Conservation (phyloP, 2,797 vertebrate species). For the Amniataba percoides region DNA sequence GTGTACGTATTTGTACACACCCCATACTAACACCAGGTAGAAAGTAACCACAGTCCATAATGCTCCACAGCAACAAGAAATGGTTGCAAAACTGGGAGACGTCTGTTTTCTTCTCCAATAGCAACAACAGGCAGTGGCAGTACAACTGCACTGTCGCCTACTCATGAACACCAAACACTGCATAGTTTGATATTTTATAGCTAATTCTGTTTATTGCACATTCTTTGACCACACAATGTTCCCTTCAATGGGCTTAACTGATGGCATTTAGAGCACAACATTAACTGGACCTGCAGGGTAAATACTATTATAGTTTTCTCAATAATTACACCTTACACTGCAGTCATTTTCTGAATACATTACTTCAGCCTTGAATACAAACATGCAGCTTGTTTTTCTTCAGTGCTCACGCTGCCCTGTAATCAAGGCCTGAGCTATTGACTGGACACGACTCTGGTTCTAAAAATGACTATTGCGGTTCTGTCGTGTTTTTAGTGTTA, state of each 20-base stretch:
- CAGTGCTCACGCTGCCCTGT: not conserved
- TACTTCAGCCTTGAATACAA: constrained; percentile 31
- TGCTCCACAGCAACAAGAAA: too few relatives aligned
- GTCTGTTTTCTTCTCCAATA: not conserved
- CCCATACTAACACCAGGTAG: not conserved
- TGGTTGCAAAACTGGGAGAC: not conserved
- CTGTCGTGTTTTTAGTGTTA: constrained; percentile 25
- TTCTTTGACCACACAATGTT: not conserved
- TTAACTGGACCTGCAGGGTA: not conserved
- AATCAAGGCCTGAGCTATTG: constrained; percentile 11
- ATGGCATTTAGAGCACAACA: not conserved
- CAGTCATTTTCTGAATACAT: constrained; percentile 2
- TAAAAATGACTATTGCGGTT: constrained; percentile 32
- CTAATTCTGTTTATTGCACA: not conserved
- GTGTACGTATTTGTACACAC: not conserved
- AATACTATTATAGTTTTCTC: constrained; percentile 29
- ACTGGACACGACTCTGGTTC: constrained; percentile 22
- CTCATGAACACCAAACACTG: not conserved
- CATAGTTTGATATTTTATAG: not conserved
- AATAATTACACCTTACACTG: constrained; percentile 3
- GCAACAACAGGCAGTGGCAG: not conserved
- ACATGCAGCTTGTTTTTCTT: constrained; percentile 43
- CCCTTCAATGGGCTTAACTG: not conserved
- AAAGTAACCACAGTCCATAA: not conserved
- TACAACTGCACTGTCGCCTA: not conserved